These are phyloP conservation scores for Dromiciops gliroides DNA, from an alignment of 2,113 vertebrate genomes.

Conservation along the genomic window DNA sequence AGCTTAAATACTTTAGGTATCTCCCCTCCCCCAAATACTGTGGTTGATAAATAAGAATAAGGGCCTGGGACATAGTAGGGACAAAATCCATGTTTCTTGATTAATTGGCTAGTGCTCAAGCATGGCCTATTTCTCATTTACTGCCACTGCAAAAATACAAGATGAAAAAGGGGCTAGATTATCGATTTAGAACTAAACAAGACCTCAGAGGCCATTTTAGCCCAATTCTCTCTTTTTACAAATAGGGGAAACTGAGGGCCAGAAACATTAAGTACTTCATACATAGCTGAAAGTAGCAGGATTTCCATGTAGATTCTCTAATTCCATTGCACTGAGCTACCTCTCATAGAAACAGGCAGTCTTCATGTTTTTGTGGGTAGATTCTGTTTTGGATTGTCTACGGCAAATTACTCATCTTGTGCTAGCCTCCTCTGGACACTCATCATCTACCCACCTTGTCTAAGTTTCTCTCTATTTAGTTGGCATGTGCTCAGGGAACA, in stretches of 20 bases:
- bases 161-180: background rate
- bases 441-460: background rate
- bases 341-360: background rate
- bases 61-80: background rate
- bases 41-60: background rate
- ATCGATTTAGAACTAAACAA: background rate
- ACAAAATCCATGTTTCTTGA: background rate
- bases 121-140: background rate
- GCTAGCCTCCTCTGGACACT: background rate
- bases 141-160: background rate
- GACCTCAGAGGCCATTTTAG: background rate
- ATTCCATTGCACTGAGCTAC: background rate
- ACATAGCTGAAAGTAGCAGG: background rate
- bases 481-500: background rate
- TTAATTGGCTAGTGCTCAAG: background rate
- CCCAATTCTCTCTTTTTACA: background rate
- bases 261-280: background rate
- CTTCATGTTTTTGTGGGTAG: background rate
- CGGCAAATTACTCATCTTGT: background rate
- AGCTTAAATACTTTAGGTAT: background rate
- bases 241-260: background rate
- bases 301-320: background rate
- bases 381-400: background rate
- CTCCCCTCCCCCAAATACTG: background rate
- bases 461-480: background rate